Percentiles rank a stretch among this genome's conserved stretches.
Conservation (phyloP, 2,888 invertebrate genomes). For the Apamea anceps region DNA sequence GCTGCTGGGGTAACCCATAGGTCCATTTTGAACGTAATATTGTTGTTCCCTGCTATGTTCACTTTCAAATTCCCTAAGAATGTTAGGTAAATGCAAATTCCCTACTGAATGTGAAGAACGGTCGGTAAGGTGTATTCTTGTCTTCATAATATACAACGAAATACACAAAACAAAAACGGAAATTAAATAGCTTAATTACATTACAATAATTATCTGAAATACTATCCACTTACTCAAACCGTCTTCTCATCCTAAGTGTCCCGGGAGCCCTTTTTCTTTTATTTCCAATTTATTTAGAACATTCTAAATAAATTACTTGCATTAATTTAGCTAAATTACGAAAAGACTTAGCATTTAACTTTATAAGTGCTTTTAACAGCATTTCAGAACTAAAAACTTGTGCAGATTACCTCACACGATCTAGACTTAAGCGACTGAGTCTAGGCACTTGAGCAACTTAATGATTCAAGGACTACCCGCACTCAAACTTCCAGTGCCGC, state of each 20-base stretch:
- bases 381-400: constrained; percentile 44
- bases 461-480: constrained; percentile 55
- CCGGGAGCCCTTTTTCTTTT: neutral
- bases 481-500: constrained; percentile 49
- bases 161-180: neutral
- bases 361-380: constrained; percentile 31
- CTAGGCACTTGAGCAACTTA: constrained; percentile 48
- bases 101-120: neutral
- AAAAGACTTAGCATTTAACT: constrained; percentile 11
- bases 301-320: neutral
- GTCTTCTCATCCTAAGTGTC: neutral
- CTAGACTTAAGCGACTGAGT: constrained; percentile 40
- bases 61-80: neutral
- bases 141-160: neutral
- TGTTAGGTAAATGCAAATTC: neutral
- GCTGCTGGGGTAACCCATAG: too few relatives aligned
- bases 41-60: neutral
- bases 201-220: neutral
- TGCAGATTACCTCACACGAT: constrained; percentile 29
- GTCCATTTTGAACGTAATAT: neutral
- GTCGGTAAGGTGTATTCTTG: neutral
- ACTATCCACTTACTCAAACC: neutral
- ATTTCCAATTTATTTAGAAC: constrained; percentile 8
- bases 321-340: neutral
- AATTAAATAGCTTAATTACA: neutral